Base-by-base conservation (phyloP, 2,113 vertebrate genomes). In the Laticauda laticaudata region DNA sequence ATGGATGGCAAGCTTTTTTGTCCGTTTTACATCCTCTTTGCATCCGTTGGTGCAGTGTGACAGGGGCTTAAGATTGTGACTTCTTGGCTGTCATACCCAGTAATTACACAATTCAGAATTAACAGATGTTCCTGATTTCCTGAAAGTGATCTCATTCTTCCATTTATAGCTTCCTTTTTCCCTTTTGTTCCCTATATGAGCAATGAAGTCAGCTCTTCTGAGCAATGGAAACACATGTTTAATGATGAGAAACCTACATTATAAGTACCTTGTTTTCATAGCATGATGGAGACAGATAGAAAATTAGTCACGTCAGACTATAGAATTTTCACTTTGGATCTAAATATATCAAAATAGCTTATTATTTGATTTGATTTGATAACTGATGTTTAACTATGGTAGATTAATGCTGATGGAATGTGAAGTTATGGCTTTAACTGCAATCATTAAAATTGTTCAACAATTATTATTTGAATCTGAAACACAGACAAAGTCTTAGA, bases 101-200 rank as follows among this genome's bases (percentile, higher is more conserved):
- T 91, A 56, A 94, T 86, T 87, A 93, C 87, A 93, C 92, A 86
- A 88, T 20, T 94, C 87, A 56, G 92, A 29, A 92, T 93, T 94
- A 95, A 91, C 96, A 97, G 94, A 94, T 96, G 94, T 48, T 97
- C 95, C 92, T 93, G 54, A 29, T 97, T 96, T 96, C 95, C 95
- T 95, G 93, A 94, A 95, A 95, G 93, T 96, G 15, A 96, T 96
- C 93, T 96, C 95, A 95, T 57, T 26, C 87, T 55, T 81, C 45
- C 45, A 34, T 51, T 51, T 15, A 29, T 53, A 93, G 48, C 87
- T 96, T 94, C 93, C 92, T 95, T 53, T 86, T 93, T 92, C 90
- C 93, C 69, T 87, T 91, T 69, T 48, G 92, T 92, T 87, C 85
- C 39, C 29, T 93, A 90, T 23, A 43, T 51, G 92, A 96, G 94